phyloP scores from a whole-genome alignment of 2,797 vertebrate species.

The Heterohyrax brucei region DNA sequence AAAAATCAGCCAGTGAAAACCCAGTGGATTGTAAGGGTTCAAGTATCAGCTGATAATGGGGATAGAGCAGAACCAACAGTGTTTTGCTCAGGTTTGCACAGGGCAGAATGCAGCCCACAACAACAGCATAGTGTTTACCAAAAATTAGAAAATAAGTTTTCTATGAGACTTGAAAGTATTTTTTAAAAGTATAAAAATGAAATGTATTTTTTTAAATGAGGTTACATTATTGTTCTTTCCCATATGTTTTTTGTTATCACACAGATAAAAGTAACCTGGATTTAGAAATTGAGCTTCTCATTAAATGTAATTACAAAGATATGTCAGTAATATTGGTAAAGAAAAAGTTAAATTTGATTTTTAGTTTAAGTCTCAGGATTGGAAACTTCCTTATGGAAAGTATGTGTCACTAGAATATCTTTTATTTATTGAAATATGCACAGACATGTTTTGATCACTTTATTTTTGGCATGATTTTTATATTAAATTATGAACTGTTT shows the following conservation, averaged over 20 bases:
- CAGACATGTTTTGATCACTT: background rate
- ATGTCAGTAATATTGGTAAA: background rate
- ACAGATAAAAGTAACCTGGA: background rate
- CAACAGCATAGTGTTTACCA: background rate
- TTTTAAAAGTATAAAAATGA: background rate
- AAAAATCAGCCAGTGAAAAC: background rate
- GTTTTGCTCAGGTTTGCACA: background rate
- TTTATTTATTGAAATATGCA: background rate
- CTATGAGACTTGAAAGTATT: background rate
- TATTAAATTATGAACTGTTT: conserved; percentile 12
- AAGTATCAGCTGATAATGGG: too few species aligned
- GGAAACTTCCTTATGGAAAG: background rate
- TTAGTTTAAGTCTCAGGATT: background rate
- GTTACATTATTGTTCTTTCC: background rate
- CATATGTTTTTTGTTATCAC: background rate
- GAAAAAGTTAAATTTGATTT: background rate
- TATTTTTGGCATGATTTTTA: background rate
- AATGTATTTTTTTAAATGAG: background rate
- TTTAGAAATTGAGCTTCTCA: background rate
- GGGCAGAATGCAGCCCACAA: background rate
- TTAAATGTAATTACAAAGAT: background rate
- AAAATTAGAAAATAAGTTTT: background rate
- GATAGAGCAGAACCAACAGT: too few species aligned
- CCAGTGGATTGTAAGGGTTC: background rate
- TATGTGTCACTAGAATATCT: background rate